Conservation (phyloP, 2,113 vertebrate genomes). For the Aphyosemion australe region DNA sequence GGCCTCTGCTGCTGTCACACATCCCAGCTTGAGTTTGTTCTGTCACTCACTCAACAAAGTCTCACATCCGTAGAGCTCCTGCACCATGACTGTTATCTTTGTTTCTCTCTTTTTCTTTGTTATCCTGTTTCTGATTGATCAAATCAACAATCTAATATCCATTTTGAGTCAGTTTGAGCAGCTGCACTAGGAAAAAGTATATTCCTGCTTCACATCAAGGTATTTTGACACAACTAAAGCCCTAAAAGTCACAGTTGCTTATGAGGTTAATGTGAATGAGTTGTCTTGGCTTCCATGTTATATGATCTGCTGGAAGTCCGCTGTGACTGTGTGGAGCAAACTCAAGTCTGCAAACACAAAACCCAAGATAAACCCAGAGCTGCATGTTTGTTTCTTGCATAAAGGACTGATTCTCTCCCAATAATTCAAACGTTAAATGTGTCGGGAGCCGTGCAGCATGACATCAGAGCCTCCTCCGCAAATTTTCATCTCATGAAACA, state of each 20-base stretch:
- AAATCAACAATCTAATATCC: background rate
- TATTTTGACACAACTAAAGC: constrained; percentile 17
- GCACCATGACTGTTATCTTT: constrained; percentile 2
- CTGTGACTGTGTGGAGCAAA: background rate
- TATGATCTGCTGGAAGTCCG: too few relatives aligned
- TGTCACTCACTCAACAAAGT: constrained; percentile 19
- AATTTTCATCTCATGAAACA: constrained; percentile 29
- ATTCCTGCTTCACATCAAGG: constrained; percentile 12
- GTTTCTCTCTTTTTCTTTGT: background rate
- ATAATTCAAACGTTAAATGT: background rate
- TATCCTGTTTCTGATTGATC: background rate
- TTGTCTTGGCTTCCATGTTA: background rate
- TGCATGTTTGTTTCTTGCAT: background rate
- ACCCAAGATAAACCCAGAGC: background rate
- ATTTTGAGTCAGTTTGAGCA: background rate
- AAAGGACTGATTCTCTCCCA: background rate
- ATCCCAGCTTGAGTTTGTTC: constrained; percentile 12
- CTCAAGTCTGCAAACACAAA: background rate
- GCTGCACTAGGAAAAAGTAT: background rate
- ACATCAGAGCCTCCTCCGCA: constrained; percentile 46
- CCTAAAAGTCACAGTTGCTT: background rate
- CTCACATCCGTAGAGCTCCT: constrained; percentile 19
- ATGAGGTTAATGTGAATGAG: background rate
- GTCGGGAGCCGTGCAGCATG: constrained; percentile 17
- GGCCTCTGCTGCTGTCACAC: background rate